These are phyloP conservation scores for Apostichopus parvimensis DNA, from an alignment of 35 echinoderm and acorn worm species.

Conservation along the genomic window DNA sequence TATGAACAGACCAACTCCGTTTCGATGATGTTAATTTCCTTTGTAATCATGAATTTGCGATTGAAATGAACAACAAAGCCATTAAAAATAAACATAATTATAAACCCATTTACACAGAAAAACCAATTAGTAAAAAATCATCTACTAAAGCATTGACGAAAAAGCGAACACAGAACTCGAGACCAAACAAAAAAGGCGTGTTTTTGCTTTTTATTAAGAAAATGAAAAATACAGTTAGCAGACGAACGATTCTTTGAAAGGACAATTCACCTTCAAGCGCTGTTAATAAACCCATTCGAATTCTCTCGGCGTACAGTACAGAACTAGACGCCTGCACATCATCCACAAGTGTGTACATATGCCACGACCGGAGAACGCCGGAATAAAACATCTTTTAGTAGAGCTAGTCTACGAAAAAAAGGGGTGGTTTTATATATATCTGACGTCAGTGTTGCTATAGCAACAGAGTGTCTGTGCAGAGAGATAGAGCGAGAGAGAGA, in stretches of 20 bases:
- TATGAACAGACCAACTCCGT: too few relatives aligned
- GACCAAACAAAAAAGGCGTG: not conserved
- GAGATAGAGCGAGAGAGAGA: not conserved
- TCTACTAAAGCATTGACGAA: too few relatives aligned
- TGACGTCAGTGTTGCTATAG: constrained; percentile 43
- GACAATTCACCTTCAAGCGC: not conserved
- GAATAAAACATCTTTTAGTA: constrained; percentile 14
- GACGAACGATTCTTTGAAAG: not conserved
- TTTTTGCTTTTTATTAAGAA: not conserved
- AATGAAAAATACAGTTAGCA: not conserved
- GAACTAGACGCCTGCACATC: not conserved
- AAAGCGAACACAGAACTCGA: not conserved
- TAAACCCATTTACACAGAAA: too few relatives aligned
- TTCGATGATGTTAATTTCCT: too few relatives aligned
- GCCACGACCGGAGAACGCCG: not conserved
- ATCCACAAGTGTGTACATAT: not conserved
- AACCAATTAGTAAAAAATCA: too few relatives aligned
- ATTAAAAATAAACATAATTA: too few relatives aligned
- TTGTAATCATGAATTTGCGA: too few relatives aligned
- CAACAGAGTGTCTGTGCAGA: constrained; percentile 25
- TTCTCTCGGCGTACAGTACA: not conserved
- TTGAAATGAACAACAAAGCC: too few relatives aligned
- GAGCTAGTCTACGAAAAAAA: constrained; percentile 17
- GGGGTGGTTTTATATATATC: constrained; percentile 23
- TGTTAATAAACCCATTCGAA: not conserved